Evolutionary conservation across 2,888 invertebrate genomes (phyloP), one percentile per base, ranked within the genome.

Genomic region (Rhaphigaster nebulosa): DNA sequence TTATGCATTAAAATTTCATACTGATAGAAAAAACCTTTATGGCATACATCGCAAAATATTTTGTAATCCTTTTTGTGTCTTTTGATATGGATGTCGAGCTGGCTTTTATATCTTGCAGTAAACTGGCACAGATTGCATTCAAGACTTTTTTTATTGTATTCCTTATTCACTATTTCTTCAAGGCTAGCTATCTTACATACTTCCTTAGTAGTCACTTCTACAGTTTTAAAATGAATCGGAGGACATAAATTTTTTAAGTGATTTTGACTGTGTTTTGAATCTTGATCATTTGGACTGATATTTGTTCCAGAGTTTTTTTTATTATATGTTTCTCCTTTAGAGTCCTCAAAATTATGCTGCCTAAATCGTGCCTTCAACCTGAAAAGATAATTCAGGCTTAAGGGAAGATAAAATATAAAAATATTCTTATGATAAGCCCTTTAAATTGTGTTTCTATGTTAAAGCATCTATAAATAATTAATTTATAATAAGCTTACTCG

Each of bases 51-150:
- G 91, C 94, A 94, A 56, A 93, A 93, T 60, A 93, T 93, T 38
- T 93, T 93, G 92, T 94, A 95, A 41, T 95, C 94, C 15, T 95
- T 94, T 0, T 95, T 94, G 92, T 96, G 96, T 26, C 95, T 94
- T 2, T 95, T 94, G 0, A 94, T 93, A 92, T 96, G 96, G 0
- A 89, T 89, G 23, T 70, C 89, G 8, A 89, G 76, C 29, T 89
- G 89, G 54, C 89, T 89, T 52, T 89, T 89, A 54, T 89, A 89
- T 52, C 38, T 89, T 10, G 89, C 89, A 52, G 45, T 89, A 50
- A 89, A 89, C 23, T 89, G 60, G 29, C 89, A 89, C 15, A 50
- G 8, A n/a, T 41, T 45, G 70, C 89, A 89, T 54, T 89, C 34
- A 29, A 89, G 50, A 45, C 54, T 76, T 56, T 56, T 56, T 65